Evolutionary conservation across 2,113 vertebrate species (phyloP), one percentile per base, ranked within the genome.

Genomic region (Pteropus alecto): DNA sequence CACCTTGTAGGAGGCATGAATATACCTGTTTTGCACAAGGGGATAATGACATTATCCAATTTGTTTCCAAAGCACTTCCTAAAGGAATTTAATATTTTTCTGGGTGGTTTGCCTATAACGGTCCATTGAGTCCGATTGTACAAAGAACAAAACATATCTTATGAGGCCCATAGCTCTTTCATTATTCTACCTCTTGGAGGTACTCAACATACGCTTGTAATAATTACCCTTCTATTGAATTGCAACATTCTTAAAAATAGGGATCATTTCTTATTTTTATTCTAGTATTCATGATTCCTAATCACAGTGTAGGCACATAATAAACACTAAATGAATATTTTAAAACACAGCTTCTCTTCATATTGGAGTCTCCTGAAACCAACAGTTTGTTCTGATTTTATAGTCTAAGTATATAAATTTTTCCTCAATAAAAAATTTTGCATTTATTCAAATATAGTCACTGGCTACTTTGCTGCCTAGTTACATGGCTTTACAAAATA

Each of bases 191-290:
- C 58, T 92, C 56, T 61, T 87, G 14, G 76, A 70, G 33, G n/a
- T 82, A 74, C 48, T 48, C 81, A 63, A n/a, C 33, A 73, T 41
- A 73, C 58, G 58, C 30, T 18, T 92, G 63, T 24, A 35, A 46
- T 82, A 74, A 67, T 58, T 51, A 58, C 6, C 67, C 35, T 88
- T 21, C 46, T 26, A 83, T 5, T 91, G 54, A 38, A 90, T 9
- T 87, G 26, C 11, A 83, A 83, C 56, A 77, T 61, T 95, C 58
- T 76, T 74, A 85, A 94, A 96, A 89, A 74, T 24, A 77, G 35
- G 68, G 18, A 38, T 95, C 13, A 77, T 87, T 79, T 81, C 43
- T 91, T 85, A 21, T 22, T 82, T 94, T 81, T 35, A 92, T 79
- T 85, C 35, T 22, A 86, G n/a, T 28, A 81, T 24, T 13, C 48